A percentile compares a stretch with the other conserved stretches of the same genome.
These are phyloP conservation scores for Forpus xanthops DNA, from an alignment of 2,797 vertebrate genomes.

Conservation along the genomic window DNA sequence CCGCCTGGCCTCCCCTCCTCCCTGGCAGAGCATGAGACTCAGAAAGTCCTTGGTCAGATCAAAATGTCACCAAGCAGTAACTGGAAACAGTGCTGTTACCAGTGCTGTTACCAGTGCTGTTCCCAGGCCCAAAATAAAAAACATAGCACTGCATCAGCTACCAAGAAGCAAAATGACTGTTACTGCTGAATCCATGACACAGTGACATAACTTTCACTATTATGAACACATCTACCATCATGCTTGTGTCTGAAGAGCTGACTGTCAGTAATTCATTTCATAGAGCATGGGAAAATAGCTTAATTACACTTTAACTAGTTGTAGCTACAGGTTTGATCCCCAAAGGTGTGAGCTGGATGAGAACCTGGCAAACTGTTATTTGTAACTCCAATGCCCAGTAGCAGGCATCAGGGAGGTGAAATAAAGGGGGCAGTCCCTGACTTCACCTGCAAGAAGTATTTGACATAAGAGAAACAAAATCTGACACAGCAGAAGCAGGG, in stretches of 20 bases:
- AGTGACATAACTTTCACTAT: not conserved
- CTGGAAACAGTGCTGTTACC: no score
- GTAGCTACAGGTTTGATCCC: not conserved
- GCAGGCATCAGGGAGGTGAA: not conserved
- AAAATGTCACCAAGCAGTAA: no score
- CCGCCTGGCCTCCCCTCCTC: no score
- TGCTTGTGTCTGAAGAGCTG: not conserved
- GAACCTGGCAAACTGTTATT: not conserved
- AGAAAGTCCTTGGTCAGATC: no score
- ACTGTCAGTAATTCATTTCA: not conserved
- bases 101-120: no score
- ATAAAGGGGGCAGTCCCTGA: no score
- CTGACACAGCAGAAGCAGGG: not conserved
- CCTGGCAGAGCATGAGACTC: no score
- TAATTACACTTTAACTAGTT: not conserved
- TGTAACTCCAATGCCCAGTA: not conserved
- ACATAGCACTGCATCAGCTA: no score
- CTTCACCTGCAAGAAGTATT: not conserved
- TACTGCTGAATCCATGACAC: no score
- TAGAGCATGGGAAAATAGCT: not conserved
- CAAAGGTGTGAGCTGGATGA: not conserved
- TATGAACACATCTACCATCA: not conserved
- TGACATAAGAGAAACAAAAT: not conserved
- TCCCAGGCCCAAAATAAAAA: no score
- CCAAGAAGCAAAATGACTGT: no score